Base-by-base conservation (phyloP, 2,113 vertebrate species). In the Dunckerocampus dactyliophorus region DNA sequence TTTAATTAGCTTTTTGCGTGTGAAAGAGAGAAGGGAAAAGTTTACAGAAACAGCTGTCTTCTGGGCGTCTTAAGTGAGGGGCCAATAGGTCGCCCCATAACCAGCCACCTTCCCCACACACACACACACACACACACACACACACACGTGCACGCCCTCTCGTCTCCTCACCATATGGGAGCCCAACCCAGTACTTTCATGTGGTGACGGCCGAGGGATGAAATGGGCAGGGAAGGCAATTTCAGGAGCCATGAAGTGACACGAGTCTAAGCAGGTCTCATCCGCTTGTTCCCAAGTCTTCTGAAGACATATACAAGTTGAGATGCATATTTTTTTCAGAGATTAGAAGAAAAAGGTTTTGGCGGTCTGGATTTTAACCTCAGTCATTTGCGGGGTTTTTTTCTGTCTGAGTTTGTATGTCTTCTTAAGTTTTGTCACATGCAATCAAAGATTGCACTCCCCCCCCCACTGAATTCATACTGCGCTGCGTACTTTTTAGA, bases 111-210 rank as follows among this genome's bases (percentile, higher is more conserved):
- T 22, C 1, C 75, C 34, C 57, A 51, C 56, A 62, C 72, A 58
- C 49, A 43, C 39, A n/a, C n/a, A n/a, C n/a, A 64, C 64, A 57
- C 67, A 61, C 69, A 59, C 64, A 47, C 52, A 45, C 57, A 51
- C 56, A 62, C 72, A 58, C 49, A 43, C 39, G 45, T 39, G 65
- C 24, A 53, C 60, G 54, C 71, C 45, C 74, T 46, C 61, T n/a
- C 49, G 71, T 71, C 81, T 80, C 77, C 55, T 68, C 67, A 78
- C 75, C 84, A 82, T 80, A 83, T 86, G 80, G 76, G 72, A 79
- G 66, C 82, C 81, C 81, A 83, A 58, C 79, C 83, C 83, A 82
- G 69, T 52, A 17, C 71, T 86, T 87, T 89, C 52, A 87, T 82
- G 86, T 86, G 85, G 88, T 71, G 77, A 52, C 11, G 73, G 76